Base-by-base conservation (phyloP, 64 coral and sea anemone genomes). In the Trachythela sp. region DNA sequence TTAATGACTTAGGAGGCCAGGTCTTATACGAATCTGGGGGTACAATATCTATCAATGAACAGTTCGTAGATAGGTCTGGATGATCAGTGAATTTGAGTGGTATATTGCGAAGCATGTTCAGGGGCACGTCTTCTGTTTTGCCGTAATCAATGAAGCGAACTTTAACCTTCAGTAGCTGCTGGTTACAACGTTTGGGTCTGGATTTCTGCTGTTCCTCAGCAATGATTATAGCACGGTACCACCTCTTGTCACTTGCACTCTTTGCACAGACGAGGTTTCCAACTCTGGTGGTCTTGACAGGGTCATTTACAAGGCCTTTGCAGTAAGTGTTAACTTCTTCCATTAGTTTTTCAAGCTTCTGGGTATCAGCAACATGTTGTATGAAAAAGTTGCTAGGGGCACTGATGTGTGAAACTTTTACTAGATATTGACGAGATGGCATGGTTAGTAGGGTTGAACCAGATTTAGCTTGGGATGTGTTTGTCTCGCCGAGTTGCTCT, bases 111-210 rank as follows among this genome's bases (percentile, higher is more conserved):
- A 56, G 30, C 94, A 93, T 92, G 43, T 84, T 94, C 6, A 97
- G 31, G 15, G 95, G 92, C 80, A 97, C 84, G 87, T 87, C 92
- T 56, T 94, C 95, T 17, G 50, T 94, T 50, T 97, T 97, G 32
- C 95, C 95, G 88, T 94, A 97, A 87, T 97, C 95, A 59, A 97
- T 90, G 49, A 92, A 97, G 14, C 70, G 84, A 37, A 97, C 95
- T 68, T 97, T 89, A 42, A 97, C 88, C 52, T 43, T 85, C 1
- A 90, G 40, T 34, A 75, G 70, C 40, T 92, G 92, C 51, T 97
- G 80, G 10, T 88, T 97, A 33, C 90, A 90, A 18, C 87, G 42
- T 58, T 39, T 36, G 49, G 87, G 80, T 6, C 90, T 85, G 8
- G 92, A n/a, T n/a, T n/a, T 83, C 22, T 88, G 90, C 7, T 92